phyloP scores from a whole-genome alignment of 2,113 vertebrate species.

The Equus przewalskii region DNA sequence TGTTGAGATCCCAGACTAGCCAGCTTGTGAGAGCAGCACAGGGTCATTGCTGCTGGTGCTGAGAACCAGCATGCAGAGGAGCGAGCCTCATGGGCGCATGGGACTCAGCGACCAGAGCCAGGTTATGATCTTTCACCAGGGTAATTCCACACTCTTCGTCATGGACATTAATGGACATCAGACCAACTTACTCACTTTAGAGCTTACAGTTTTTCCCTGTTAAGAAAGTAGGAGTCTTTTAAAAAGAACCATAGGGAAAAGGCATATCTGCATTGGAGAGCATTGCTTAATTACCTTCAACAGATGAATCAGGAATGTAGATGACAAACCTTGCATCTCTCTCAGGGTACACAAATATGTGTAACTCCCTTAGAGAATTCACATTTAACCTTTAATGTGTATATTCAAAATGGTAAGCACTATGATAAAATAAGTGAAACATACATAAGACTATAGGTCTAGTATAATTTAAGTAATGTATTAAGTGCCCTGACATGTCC shows the following conservation, averaged over 20 bases:
- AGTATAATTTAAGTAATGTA: background rate
- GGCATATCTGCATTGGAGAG: background rate
- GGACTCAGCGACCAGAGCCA: background rate
- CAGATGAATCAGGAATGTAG: background rate
- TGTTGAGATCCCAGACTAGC: background rate
- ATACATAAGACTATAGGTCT: background rate
- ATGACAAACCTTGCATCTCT: background rate
- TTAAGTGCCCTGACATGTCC: background rate
- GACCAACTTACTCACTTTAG: background rate
- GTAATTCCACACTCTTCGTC: background rate
- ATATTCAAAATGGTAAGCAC: background rate
- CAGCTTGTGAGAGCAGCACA: background rate
- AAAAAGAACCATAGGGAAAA: background rate
- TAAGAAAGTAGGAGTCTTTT: background rate
- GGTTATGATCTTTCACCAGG: background rate
- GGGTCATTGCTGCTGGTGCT: background rate
- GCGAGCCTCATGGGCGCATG: background rate
- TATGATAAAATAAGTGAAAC: background rate
- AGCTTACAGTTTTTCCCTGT: background rate
- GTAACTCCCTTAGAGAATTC: background rate
- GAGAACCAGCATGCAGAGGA: background rate
- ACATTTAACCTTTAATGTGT: background rate
- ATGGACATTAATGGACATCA: background rate
- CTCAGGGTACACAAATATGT: background rate
- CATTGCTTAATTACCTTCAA: background rate